Evolutionary conservation across 2,113 vertebrate species (phyloP), one percentile per base, ranked within the genome.

Genomic region (Campylomormyrus tamandua): DNA sequence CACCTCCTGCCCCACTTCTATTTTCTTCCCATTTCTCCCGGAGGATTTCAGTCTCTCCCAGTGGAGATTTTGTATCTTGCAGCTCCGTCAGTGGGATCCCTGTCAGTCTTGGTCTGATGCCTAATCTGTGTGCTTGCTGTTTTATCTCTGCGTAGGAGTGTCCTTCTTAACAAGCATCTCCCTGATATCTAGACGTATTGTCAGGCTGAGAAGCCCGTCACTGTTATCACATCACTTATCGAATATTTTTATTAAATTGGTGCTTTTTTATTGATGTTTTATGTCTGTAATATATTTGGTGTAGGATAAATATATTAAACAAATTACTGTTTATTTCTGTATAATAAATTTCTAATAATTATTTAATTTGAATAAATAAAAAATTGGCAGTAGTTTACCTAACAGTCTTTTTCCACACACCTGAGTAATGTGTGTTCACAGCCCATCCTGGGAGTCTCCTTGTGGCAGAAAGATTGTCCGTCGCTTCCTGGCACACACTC

Each of bases 101-200:
- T 96, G 95, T 96, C 90, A 89, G 94, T 91, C 91, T 77, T 92
- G 94, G 94, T 93, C 94, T 93, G 93, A 92, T 91, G 92, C 91
- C 92, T 93, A 92, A 91, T 96, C 95, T 95, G 94, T 95, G 94
- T 95, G 92, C 95, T 94, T 95, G 94, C 94, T 94, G 95, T 94
- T 96, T 96, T 96, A 95, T 96, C 94, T 94, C 94, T 94, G 95
- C 96, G 95, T 96, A 95, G 95, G 95, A 95, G 96, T 95, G 96
- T 96, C 95, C 95, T 93, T 95, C 95, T 95, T 94, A 91, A 95
- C 95, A 95, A 96, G 96, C 94, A 96, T 93, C 92, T 93, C 93
- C 84, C 93, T 94, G 95, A 93, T 91, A 92, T 90, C 84, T 24
- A 89, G 93, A 94, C 95, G 94, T 88, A 92, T 94, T 94, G 94